Evolutionary conservation across 2,797 vertebrate genomes (phyloP).

Genomic region (Neoniphon sammara): DNA sequence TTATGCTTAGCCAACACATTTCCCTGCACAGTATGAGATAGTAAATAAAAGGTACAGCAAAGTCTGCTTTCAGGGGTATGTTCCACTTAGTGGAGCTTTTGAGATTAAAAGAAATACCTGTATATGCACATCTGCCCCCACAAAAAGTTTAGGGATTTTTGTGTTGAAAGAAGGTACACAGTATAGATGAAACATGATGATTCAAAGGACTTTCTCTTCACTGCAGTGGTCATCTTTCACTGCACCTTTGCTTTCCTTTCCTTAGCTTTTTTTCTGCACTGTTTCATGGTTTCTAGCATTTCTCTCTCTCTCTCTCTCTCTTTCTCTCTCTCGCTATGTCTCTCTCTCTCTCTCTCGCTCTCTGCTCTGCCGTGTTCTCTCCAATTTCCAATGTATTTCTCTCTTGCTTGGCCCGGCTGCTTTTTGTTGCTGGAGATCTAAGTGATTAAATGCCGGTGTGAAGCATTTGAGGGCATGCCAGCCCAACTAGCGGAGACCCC

Average conservation of each 20-base stretch:
- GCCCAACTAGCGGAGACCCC: slow-evolving; percentile 64
- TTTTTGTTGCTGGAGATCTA: slow-evolving; percentile 56
- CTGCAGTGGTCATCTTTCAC: slow-evolving; percentile 3
- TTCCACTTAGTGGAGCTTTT: too few relatives aligned
- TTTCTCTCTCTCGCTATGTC: background rate
- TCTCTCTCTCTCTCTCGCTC: slow-evolving; percentile 4
- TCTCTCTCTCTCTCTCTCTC: background rate
- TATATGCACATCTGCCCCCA: too few relatives aligned
- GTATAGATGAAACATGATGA: too few relatives aligned
- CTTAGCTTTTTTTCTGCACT: background rate
- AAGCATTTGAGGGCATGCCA: slow-evolving; percentile 62
- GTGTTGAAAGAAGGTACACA: too few relatives aligned
- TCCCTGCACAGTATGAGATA: too few relatives aligned
- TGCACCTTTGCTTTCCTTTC: too few relatives aligned
- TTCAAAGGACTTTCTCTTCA: background rate
- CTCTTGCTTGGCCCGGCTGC: slow-evolving; percentile 40
- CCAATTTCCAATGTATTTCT: slow-evolving; percentile 31
- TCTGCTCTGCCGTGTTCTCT: slow-evolving; percentile 3
- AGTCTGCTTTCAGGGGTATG: too few relatives aligned
- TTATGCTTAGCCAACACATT: too few relatives aligned
- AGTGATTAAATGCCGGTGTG: slow-evolving; percentile 74
- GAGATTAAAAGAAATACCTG: too few relatives aligned
- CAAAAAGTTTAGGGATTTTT: too few relatives aligned
- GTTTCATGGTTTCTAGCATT: background rate
- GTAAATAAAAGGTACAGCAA: too few relatives aligned